Base-by-base conservation (phyloP, 2,113 vertebrate species). In the Notothenia coriiceps region DNA sequence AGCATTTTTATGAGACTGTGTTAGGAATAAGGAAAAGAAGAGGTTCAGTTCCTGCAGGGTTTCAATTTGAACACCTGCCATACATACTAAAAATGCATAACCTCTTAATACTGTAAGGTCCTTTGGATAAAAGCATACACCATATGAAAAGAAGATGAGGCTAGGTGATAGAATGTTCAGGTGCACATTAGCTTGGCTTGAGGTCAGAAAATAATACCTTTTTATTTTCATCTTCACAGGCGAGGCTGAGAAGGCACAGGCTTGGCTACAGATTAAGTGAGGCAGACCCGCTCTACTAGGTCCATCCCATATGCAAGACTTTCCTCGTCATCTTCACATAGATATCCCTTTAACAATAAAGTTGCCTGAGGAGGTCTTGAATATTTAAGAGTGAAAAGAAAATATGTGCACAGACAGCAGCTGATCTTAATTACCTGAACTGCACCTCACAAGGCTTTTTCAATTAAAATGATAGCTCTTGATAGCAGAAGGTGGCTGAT, bases 151-250 rank as follows among this genome's bases (percentile, higher is more conserved):
- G 74, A 70, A 72, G 69, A 79, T 77, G 49, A 83, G 35, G 51
- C 7, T 5, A 46, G 67, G 18, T 55, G 70, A 83, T 6, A 40
- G 70, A 80, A 86, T 72, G 69, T 70, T 7, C 35, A 6, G 35
- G 49, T 33, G 12, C 70, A 57, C 49, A 51, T 70, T 46, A 17
- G 11, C n/a, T 77, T 84, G 50, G 69, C 79, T 79, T 57, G 40
- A 74, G 87, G 66, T 88, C 86, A 80, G 65, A 78, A 80, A 80
- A 83, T 76, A 83, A 79, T 46, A 69, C 64, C 49, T 55, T 83
- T 88, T 85, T 76, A 78, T 90, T 81, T 82, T 77, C 62, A 74
- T 77, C 49, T 73, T 68, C 61, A 63, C 7, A 46, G 46, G 29
- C 12, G 8, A 71, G 47, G 44, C 62, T 85, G 51, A 77, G 52